These are phyloP conservation scores for Spermophilus dauricus DNA, from an alignment of 2,113 vertebrate genomes.

Conservation along the genomic window DNA sequence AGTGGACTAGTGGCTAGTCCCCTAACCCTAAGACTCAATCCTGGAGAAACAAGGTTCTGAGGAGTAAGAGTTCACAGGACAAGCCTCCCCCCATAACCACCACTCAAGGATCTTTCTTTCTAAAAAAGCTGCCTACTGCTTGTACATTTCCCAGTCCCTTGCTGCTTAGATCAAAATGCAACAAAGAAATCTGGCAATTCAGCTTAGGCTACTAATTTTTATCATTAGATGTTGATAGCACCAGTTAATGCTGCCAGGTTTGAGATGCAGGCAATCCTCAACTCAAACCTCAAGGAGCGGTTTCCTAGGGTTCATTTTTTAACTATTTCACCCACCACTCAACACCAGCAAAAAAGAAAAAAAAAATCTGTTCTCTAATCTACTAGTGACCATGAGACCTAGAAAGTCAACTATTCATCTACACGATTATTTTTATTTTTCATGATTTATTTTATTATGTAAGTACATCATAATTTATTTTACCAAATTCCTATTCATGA, in stretches of 20 bases:
- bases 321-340: background rate
- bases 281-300: background rate
- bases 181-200: conserved; percentile 17
- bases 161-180: conserved; percentile 22
- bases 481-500: background rate
- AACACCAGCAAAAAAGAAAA: background rate
- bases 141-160: conserved; percentile 16
- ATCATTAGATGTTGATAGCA: background rate
- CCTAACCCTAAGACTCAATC: background rate
- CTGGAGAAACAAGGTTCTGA: background rate
- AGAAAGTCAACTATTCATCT: conserved; percentile 47
- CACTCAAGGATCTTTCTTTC: background rate
- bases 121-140: background rate
- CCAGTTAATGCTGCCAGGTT: background rate
- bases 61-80: background rate
- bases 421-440: conserved; percentile 40
- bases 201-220: background rate
- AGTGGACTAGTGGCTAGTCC: background rate
- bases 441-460: conserved; percentile 5
- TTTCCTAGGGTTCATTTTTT: background rate
- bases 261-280: background rate
- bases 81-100: background rate
- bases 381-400: background rate
- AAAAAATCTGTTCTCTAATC: background rate
- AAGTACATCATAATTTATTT: conserved; percentile 37